Percentiles rank a stretch among this genome's conserved stretches.
These are phyloP conservation scores for Pygocentrus nattereri DNA, from an alignment of 2,797 vertebrate genomes.

Conservation along the genomic window DNA sequence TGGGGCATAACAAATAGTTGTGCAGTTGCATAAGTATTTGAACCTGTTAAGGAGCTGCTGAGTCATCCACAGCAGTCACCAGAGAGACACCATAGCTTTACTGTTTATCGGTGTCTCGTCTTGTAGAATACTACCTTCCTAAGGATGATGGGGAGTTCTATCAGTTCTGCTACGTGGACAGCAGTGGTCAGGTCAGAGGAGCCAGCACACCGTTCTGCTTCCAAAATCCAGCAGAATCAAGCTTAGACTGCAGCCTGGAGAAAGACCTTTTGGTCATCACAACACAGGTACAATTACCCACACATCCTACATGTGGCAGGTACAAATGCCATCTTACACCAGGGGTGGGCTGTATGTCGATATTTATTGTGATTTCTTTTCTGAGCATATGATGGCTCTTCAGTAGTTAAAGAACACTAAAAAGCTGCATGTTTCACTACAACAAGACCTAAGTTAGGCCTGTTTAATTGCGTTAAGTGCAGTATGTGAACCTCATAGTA, in stretches of 20 bases:
- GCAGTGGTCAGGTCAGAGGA: conserved; percentile 81
- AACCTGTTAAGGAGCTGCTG: not conserved
- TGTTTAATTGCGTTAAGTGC: no score
- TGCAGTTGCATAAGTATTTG: conserved; percentile 8
- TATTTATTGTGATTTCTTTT: no score
- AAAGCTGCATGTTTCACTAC: no score
- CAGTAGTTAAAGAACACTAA: no score
- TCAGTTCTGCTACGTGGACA: conserved; percentile 95
- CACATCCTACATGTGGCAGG: not conserved
- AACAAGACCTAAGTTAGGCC: no score
- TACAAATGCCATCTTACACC: not conserved
- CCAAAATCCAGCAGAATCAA: conserved; percentile 67
- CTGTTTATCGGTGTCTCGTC: not conserved
- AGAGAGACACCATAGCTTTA: not conserved
- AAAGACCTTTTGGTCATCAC: conserved; percentile 89
- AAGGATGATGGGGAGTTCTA: conserved; percentile 90
- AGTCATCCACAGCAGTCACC: not conserved
- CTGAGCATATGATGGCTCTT: no score
- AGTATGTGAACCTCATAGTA: no score
- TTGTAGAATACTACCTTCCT: conserved; percentile 89
- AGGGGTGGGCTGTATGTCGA: no score
- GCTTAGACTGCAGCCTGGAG: conserved; percentile 67
- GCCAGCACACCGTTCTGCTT: conserved; percentile 92
- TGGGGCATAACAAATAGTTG: not conserved
- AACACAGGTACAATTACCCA: conserved; percentile 80